Evolutionary conservation across 2,113 vertebrate genomes (phyloP), one percentile per base, ranked within the genome.

Genomic region (Triplophysa rosa): DNA sequence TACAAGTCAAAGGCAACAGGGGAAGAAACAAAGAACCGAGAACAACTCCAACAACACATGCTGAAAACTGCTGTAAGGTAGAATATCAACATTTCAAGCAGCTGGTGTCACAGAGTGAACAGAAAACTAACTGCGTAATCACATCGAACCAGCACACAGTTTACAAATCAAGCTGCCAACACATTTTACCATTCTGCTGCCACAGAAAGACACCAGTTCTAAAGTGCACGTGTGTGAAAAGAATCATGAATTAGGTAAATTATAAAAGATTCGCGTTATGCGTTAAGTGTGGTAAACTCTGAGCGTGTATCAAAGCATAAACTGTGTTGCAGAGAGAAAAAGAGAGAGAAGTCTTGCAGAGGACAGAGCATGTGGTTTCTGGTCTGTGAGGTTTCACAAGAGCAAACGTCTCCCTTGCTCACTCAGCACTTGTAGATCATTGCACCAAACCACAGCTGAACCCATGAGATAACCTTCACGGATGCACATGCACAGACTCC

Each of bases 301-400:
- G 49, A 56, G 29, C 56, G 9, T 11, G 10, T 45, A 13, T 16
- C 14, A 52, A 52, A 52, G 49, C 16, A 16, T 58, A 21, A 58
- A n/a, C 9, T 26, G 47, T 52, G 73, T 52, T 65, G 45, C 26
- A 33, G 59, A 49, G 23, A 76, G 33, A 63, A 68, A 8, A 40
- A 58, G 21, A 24, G 66, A 6, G 24, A 26, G 33, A 62, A 62
- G 42, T 47, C 40, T 88, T 82, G 85, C 82, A 88, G 81, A 87
- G 83, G 85, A 89, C 88, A 89, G 86, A 87, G 86, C 86, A 85
- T 90, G 87, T 85, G 92, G 92, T 89, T 92, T 93, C 90, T 87
- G 89, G 90, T 90, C 91, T 91, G 89, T 85, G 91, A 87, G 89
- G 87, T 91, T 90, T 87, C 87, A 86, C 73, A 83, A 80, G 83